phyloP scores from a whole-genome alignment of 2,797 vertebrate species.

The Mastacembelus armatus region DNA sequence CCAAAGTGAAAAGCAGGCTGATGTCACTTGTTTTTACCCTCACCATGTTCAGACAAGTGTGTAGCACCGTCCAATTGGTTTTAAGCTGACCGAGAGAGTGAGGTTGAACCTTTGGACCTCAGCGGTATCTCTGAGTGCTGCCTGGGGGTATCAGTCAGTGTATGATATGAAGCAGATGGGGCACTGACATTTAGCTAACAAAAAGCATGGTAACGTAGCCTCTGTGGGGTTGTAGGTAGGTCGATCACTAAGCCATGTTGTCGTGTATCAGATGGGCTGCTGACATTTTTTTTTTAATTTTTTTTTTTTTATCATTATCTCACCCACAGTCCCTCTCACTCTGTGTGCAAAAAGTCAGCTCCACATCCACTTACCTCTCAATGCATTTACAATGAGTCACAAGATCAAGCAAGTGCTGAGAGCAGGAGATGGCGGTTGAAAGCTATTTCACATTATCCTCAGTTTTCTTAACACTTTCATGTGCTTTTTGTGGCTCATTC shows the following conservation, averaged over 20 bases:
- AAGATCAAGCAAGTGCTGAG: slow-evolving; percentile 22
- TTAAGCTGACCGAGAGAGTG: slow-evolving; percentile 34
- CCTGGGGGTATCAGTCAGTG: slow-evolving; percentile 58
- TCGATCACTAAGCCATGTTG: slow-evolving; percentile 59
- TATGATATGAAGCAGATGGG: slow-evolving; percentile 64
- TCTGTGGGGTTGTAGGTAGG: slow-evolving; percentile 64
- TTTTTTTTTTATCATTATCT: slow-evolving; percentile 56
- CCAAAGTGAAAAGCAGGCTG: slow-evolving; percentile 6
- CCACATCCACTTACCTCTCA: slow-evolving; percentile 52
- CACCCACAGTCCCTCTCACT: slow-evolving; percentile 39
- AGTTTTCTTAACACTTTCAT: slow-evolving; percentile 30
- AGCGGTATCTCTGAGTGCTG: slow-evolving; percentile 47
- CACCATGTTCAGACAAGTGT: slow-evolving; percentile 19
- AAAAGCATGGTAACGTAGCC: slow-evolving; percentile 60
- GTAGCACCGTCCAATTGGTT: slow-evolving; percentile 22
- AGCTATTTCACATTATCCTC: slow-evolving; percentile 26
- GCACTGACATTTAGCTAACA: slow-evolving; percentile 79
- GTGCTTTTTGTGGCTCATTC: slow-evolving; percentile 7
- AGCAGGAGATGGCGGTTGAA: slow-evolving; percentile 19
- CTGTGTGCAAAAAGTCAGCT: slow-evolving; percentile 56
- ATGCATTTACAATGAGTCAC: slow-evolving; percentile 67
- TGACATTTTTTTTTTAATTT: slow-evolving; percentile 65
- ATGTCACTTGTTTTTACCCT: slow-evolving; percentile 12
- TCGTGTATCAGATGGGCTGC: slow-evolving; percentile 72
- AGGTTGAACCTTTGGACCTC: slow-evolving; percentile 53